Percentiles rank a stretch among this genome's conserved stretches.
Conservation (phyloP, 1,140 invertebrate species). For the Drosophila busckii region DNA sequence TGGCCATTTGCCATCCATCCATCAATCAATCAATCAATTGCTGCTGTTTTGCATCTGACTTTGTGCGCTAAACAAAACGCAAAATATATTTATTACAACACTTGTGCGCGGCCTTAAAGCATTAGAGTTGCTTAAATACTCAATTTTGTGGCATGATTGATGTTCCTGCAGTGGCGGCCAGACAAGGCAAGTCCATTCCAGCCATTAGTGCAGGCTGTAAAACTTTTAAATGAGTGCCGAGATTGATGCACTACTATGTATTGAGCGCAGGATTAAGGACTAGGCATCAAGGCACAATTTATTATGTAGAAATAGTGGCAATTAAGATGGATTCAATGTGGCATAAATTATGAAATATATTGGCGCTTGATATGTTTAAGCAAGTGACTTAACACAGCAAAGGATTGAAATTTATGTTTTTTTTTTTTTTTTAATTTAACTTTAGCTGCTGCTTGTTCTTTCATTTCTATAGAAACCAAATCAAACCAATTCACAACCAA, state of each 20-base stretch:
- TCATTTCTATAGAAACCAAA: too few relatives aligned
- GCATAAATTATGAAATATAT: too few relatives aligned
- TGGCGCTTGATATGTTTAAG: too few relatives aligned
- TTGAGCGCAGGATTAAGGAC: background rate
- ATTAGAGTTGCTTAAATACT: slow-evolving; percentile 27
- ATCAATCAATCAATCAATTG: slow-evolving; percentile 70
- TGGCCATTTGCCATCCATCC: slow-evolving; percentile 2
- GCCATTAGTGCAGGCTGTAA: slow-evolving; percentile 22
- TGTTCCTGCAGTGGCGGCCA: slow-evolving; percentile 19
- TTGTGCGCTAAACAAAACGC: slow-evolving; percentile 33
- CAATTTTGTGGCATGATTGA: slow-evolving; percentile 48
- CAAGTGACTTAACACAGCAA: too few relatives aligned
- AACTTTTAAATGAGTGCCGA: slow-evolving; percentile 49
- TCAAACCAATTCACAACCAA: slow-evolving; percentile 9
- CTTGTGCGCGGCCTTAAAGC: slow-evolving; percentile 53
- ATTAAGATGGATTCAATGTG: too few relatives aligned
- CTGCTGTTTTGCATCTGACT: slow-evolving; percentile 59
- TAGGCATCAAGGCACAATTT: too few relatives aligned
- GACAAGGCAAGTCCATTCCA: background rate
- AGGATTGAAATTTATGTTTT: too few relatives aligned
- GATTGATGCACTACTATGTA: slow-evolving; percentile 37
- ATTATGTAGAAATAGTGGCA: too few relatives aligned
- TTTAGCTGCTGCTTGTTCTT: too few relatives aligned
- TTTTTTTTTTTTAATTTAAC: too few relatives aligned
- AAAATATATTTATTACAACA: slow-evolving; percentile 70